phyloP scores from a whole-genome alignment of 2,888 invertebrate genomes.

The Orthonychiurus folsomi region DNA sequence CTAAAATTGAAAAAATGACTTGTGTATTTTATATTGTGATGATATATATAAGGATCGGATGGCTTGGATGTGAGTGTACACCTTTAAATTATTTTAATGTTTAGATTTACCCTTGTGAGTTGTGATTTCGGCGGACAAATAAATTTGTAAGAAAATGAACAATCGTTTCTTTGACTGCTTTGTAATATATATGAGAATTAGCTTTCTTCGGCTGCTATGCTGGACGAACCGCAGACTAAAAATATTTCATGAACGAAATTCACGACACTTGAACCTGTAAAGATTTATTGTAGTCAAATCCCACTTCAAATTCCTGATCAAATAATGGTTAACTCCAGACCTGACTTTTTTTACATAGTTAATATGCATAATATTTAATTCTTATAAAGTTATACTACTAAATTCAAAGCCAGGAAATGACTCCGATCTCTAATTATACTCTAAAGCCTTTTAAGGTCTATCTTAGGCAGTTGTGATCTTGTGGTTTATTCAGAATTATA shows the following conservation, averaged over 20 bases:
- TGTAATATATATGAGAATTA: not conserved
- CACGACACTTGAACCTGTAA: not conserved
- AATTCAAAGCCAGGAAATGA: too few species aligned
- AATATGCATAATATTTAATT: too few species aligned
- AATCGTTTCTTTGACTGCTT: not conserved
- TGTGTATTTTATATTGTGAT: not conserved
- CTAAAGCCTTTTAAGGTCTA: too few species aligned
- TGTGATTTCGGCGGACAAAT: not conserved
- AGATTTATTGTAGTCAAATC: not conserved
- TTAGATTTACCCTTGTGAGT: not conserved
- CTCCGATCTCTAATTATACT: too few species aligned
- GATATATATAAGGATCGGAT: not conserved
- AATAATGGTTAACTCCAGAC: not conserved
- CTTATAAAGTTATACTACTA: too few species aligned
- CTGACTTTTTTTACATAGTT: constrained; percentile 50
- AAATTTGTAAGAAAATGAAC: not conserved
- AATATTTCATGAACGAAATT: not conserved
- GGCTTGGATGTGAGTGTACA: not conserved
- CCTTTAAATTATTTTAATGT: not conserved
- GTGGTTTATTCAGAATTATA: too few species aligned
- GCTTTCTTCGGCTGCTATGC: too few species aligned
- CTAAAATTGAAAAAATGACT: not conserved
- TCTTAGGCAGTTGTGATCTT: too few species aligned
- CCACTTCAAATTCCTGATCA: not conserved
- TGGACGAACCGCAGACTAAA: not conserved